phyloP scores from a whole-genome alignment of 1,140 invertebrate species.

The Brachystomella parvula region DNA sequence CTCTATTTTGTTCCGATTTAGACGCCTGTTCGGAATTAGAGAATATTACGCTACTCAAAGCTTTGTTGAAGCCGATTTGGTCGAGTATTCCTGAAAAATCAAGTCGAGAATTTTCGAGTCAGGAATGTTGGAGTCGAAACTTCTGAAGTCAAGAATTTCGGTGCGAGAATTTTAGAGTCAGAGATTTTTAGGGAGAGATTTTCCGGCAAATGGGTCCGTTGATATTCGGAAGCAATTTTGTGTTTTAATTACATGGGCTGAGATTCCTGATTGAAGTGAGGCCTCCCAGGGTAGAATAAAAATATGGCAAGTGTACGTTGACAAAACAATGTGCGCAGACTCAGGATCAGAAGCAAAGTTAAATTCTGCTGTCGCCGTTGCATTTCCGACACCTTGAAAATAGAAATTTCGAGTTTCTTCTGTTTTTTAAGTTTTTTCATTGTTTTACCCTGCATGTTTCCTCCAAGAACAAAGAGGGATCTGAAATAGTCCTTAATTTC shows the following conservation, averaged over 20 bases:
- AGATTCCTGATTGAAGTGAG: slow-evolving; percentile 40
- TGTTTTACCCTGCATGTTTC: slow-evolving; percentile 55
- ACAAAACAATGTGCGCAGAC: slow-evolving; percentile 63
- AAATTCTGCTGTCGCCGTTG: slow-evolving; percentile 54
- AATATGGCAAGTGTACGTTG: slow-evolving; percentile 48
- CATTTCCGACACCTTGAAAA: neutral
- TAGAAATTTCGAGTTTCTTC: neutral
- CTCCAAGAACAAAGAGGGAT: slow-evolving; percentile 65
- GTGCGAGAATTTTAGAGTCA: no score
- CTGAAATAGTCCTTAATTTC: slow-evolving; percentile 54
- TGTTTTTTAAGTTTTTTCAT: neutral
- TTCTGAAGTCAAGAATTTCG: no score
- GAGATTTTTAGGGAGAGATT: no score
- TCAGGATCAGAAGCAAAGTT: slow-evolving; percentile 72
- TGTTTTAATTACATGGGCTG: slow-evolving; percentile 19
- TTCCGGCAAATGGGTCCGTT: no score
- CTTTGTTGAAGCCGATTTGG: no score
- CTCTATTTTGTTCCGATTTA: no score
- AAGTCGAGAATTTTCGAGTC: no score
- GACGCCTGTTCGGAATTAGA: no score
- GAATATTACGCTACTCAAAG: no score
- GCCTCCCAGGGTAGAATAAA: slow-evolving; percentile 59
- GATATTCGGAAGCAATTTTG: no score
- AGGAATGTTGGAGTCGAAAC: no score
- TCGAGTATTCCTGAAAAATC: no score